Base-by-base conservation (phyloP, 2,888 invertebrate species). In the Colostygia pectinataria region DNA sequence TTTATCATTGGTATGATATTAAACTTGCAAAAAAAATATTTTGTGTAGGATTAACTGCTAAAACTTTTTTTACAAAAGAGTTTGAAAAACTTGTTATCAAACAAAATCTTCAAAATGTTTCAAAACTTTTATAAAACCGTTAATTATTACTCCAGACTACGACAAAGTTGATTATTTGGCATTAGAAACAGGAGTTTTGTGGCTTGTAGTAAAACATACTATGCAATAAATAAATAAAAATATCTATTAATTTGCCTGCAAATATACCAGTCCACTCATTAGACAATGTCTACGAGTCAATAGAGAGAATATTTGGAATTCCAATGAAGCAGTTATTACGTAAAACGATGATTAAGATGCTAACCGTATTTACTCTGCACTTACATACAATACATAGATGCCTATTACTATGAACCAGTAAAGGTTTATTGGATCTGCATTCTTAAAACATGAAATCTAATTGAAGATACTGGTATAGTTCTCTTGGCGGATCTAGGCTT, bases 181-280 rank as follows among this genome's bases (percentile, higher is more conserved):
- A n/a, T n/a, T n/a, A n/a, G n/a, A n/a, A n/a, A n/a, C n/a, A n/a
- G n/a, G n/a, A n/a, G n/a, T n/a, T n/a, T n/a, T n/a, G n/a, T n/a
- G n/a, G n/a, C n/a, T n/a, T n/a, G n/a, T n/a, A n/a, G 9, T 25
- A 25, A 2, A n/a, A 25, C 4, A 18, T 18, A 25, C 9, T 23
- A 23, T 23, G 2, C 18, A 3, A 7, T 6, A 23, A 3, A 23
- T 4, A 2, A n/a, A 18, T 33, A 6, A 33, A 9, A 18, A 20
- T 4, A 2, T 8, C n/a, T 10, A 8, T 12, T 34, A 15, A 40
- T 23, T 7, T 43, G 42, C 32, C 48, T 53, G 41, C 54, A 59
- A 61, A 54, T 71, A 57, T 65, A 73, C 50, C 24, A 42, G 48
- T 55, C 37, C 47, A 55, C 53, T 55, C 50, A 62, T 67, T 66